Base-by-base conservation (phyloP, 2,113 vertebrate species). In the Cygnus buccinator region DNA sequence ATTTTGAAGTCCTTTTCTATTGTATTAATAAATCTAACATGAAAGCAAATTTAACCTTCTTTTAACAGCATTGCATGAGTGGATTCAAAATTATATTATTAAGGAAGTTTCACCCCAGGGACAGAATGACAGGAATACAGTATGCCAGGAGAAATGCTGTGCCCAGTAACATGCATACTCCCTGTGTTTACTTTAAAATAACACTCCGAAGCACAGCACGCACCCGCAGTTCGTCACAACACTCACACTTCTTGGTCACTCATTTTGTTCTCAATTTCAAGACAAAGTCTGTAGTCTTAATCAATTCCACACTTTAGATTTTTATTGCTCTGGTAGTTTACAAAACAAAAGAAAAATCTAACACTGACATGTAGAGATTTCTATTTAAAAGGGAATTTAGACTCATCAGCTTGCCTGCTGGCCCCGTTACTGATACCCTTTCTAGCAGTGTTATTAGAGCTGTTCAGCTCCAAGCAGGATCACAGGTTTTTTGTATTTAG, bases 171-270 rank as follows among this genome's bases (percentile, higher is more conserved):
- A 73, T 5, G 7, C 0, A 1, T 4, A 25, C 16, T 26, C 35
- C 28, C 48, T 22, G 54, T 39, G 28, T 43, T 89, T 48, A n/a
- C n/a, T 63, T 81, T 59, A 29, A 46, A 87, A 0, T 29, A 61
- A 29, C 54, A 26, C 29, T 11, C 46, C 21, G 10, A 0, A 39
- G 43, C 37, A 37, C 1, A 1, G 9, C 57, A 43, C n/a, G 11
- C 6, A 44, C 25, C 61, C 3, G 0, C 77, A 29, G 14, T 6
- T 61, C 70, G 62, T 62, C 59, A 16, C 63, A 71, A 20, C 0
- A 0, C 39, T 81, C 65, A 35, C 43, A 15, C 0, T 0, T 10
- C 0, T 0, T 18, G 0, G 0, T 2, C 6, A 17, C 67, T 67
- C 52, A 43, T 33, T 14, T 75, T 55, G 2, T 67, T 62, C 52